Evolutionary conservation across 2,797 vertebrate species (phyloP), one percentile per base, ranked within the genome.

Genomic region (Danio albolineatus): DNA sequence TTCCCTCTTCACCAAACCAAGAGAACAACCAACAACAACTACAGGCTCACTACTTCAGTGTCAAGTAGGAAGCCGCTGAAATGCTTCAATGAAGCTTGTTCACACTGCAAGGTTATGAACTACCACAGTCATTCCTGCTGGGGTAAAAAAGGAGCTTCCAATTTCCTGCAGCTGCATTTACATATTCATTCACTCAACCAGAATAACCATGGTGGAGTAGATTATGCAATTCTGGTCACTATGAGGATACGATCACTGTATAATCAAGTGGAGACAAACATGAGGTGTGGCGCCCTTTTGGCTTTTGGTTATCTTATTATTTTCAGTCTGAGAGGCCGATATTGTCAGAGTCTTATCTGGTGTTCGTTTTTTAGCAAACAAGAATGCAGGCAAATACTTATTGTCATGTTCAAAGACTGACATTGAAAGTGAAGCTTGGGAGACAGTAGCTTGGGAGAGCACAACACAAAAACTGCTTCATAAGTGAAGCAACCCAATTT

Each of bases 241-340:
- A 65, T 72, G 65, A 48, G 61, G 69, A 57, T 76, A 61, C 69
- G 59, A 85, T 82, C 70, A 74, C 77, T 61, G 72, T 81, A 67
- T 84, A 84, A 85, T 84, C 80, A 80, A 72, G 56, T 49, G 69
- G 8, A 79, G 76, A 70, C 74, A 82, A 85, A 74, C 64, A 74
- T 53, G 28, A 66, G 84, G 82, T 82, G 84, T 82, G 84, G 69
- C 41, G 12, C 54, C 60, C 62, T 66, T 80, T 67, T 53, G 53
- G 21, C 59, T 4, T 28, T 62, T 51, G 76, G 64, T 81, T 73
- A 82, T 69, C 76, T 59, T 19, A 76, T 43, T 13, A 79, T 77
- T 82, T 80, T 72, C 17, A 60, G 54, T 59, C 65, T 65, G 48
- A 77, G 13, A 62, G 59, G 7, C 66, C 8, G 36, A 56, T 41